Base-by-base conservation (phyloP, 2,888 invertebrate genomes). In the Apodemia duryi region DNA sequence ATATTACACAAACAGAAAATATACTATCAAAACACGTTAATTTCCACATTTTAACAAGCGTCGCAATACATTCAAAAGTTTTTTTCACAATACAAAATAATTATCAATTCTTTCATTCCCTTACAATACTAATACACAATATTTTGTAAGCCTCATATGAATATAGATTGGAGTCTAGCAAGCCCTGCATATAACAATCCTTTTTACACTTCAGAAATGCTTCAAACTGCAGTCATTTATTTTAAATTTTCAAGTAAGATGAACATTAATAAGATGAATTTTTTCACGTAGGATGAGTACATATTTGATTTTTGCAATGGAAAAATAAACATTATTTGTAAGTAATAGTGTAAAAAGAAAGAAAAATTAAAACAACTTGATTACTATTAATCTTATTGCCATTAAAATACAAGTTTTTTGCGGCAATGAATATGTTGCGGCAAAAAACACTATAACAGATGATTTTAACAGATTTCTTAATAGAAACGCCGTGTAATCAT, bases 181-280 rank as follows among this genome's bases (percentile, higher is more conserved):
- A 57, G 57, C 57, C 57, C 57, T 57, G 57, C 57, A 57, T 32
- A 11, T 54, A 54, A 54, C 54, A 54, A 32, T 60, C n/a, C 60
- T 35, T 35, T 13, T 51, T 49, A 49, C n/a, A 57, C 6, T 57
- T 57, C 32, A 60, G 13, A 57, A 13, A 7, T 60, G n/a, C 60
- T 35, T 13, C 60, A 29, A 60, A 60, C 51, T 51, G 51, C 51
- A 51, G 51, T 51, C 1, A 49, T n/a, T n/a, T 49, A 49, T n/a
- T 49, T 49, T n/a, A n/a, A 49, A 3, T 35, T 35, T 41, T 9
- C 9, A 9, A 41, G 2, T 41, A 41, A 9, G 41, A 9, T 41
- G 41, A 9, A 2, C 41, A 41, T 7, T 41, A 9, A 41, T 35
- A 5, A 3, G 32, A 35, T 5, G 35, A 5, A 35, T 35, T 38